Conservation (phyloP, 2,113 vertebrate species). For the Psephotus haematonotus region DNA sequence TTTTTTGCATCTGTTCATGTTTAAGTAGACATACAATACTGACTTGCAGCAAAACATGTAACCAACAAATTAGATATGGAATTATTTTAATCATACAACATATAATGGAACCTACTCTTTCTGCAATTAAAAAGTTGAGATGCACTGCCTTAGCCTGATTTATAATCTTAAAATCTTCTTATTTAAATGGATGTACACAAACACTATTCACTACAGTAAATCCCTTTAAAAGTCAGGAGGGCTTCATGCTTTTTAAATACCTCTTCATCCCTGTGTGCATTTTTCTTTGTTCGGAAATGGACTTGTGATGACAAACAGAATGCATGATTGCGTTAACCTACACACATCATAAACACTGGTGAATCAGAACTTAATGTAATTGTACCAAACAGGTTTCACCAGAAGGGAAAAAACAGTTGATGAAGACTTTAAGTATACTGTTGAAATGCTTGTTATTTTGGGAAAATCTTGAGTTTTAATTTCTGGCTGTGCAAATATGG, state of each 20-base stretch:
- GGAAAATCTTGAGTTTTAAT: not conserved
- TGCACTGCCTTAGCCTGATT: not conserved
- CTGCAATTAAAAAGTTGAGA: not conserved
- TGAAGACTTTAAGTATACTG: not conserved
- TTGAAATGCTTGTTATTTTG: not conserved
- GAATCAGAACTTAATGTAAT: not conserved
- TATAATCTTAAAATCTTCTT: not conserved
- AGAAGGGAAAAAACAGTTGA: not conserved
- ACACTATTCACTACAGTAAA: not conserved
- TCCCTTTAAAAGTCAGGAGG: not conserved
- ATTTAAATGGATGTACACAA: not conserved
- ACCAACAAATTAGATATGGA: not conserved
- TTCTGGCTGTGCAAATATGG: not conserved
- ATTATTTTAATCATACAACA: not conserved
- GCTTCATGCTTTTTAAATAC: not conserved
- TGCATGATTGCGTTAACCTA: not conserved
- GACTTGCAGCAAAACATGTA: not conserved
- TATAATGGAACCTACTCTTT: not conserved
- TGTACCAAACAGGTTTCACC: not conserved
- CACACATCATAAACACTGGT: not conserved
- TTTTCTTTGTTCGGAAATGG: not conserved
- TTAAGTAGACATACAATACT: not conserved
- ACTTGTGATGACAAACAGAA: not conserved
- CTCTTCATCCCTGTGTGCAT: not conserved
- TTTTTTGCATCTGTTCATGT: not conserved